A percentile compares a stretch with the other conserved stretches of the same genome.
These are phyloP conservation scores for Peromyscus aztecus DNA, from an alignment of 2,797 vertebrate genomes.

Conservation along the genomic window DNA sequence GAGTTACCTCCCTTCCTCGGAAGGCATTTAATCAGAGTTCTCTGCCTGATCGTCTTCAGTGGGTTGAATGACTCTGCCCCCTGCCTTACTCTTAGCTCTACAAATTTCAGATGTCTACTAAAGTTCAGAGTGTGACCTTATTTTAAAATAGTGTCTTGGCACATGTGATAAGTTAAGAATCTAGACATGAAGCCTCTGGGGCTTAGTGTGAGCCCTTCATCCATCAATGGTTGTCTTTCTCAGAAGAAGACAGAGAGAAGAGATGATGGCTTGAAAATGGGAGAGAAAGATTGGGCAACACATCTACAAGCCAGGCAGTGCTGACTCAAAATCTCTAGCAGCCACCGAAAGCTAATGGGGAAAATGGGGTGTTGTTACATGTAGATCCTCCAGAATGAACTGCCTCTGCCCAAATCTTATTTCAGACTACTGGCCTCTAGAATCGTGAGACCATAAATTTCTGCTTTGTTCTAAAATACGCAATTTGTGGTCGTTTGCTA, in stretches of 20 bases:
- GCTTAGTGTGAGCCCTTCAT: background rate
- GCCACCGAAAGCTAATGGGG: background rate
- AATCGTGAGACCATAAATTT: background rate
- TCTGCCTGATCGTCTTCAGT: background rate
- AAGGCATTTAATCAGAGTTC: background rate
- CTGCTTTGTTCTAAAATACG: background rate
- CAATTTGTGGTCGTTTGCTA: background rate
- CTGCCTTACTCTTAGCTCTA: background rate
- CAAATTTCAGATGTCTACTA: background rate
- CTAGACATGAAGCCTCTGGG: background rate
- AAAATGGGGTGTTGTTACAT: background rate
- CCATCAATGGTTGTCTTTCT: background rate
- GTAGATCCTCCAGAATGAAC: background rate
- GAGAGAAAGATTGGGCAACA: background rate
- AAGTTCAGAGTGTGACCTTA: constrained; percentile 8
- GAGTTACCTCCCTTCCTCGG: background rate
- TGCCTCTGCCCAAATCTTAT: background rate
- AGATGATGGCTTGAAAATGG: background rate
- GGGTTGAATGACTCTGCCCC: background rate
- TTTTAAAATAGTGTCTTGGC: constrained; percentile 17
- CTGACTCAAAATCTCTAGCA: too few relatives aligned
- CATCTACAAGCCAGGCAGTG: background rate
- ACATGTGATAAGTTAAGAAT: constrained; percentile 19
- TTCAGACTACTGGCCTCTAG: background rate
- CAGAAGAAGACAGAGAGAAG: background rate